Base-by-base conservation (phyloP, 2,888 invertebrate species). In the Hydropsyche betteni region DNA sequence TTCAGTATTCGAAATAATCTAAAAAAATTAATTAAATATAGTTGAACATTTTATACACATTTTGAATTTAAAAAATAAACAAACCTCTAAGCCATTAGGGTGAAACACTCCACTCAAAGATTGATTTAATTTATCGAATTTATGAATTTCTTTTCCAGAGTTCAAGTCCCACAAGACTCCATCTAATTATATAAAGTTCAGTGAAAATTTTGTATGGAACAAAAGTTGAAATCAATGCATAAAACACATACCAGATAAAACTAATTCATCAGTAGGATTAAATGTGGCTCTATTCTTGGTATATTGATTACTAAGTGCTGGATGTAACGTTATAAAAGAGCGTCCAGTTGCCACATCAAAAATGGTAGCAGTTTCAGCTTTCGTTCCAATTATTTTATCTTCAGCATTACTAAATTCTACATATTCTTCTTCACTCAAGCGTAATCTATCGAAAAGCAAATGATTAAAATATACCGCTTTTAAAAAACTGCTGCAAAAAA, bases 51-150 rank as follows among this genome's bases (percentile, higher is more conserved):
- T 61, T 69, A 68, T 24, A 55, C 74, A 73, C 68, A 78, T 74
- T 52, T 33, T 50, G 55, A 69, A 55, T 55, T 61, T 5, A 38
- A 44, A 14, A n/a, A 12, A 34, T 16, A 53, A 16, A 75, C 82
- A 83, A 83, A 94, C 95, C 88, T 98, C 98, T 78, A 96, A 87
- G 0, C 97, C 97, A 83, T 96, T 96, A 0, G 98, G 98, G 89
- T 98, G 98, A 82, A 99, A 99, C 5, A 97, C 94, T 0, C 98
- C 99, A 82, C 96, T 98, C 75, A 97, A 91, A 58, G 93, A 93
- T 83, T 97, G 95, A 87, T 98, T 99, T 51, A 99, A 89, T 84
- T 99, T 99, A 86, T 99, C 99, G 83, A 99, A 95, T 84, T 98
- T 98, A 86, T 98, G 98, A 68, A 99, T 93, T 80, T 95, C 92